These are phyloP conservation scores for Netelia melanura DNA, from an alignment of 2,888 invertebrate genomes.

Conservation along the genomic window DNA sequence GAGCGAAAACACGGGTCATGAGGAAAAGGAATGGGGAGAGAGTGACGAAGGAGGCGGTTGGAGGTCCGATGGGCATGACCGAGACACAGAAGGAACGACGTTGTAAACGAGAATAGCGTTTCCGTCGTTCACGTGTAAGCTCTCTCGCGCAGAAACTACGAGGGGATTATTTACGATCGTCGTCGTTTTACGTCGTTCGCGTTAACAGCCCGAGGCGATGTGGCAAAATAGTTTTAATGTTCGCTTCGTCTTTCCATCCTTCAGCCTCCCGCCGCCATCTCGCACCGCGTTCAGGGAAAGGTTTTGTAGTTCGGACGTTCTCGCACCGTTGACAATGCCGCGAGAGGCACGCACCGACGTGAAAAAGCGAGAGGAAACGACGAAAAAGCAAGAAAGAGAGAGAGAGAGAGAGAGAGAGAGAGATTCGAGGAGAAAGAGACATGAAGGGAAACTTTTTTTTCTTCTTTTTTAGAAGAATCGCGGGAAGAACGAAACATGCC, in stretches of 20 bases:
- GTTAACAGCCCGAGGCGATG: slow-evolving; percentile 35
- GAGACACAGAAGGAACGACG: not conserved
- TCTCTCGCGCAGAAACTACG: slow-evolving; percentile 11
- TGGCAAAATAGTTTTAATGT: slow-evolving; percentile 37
- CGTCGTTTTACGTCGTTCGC: slow-evolving; percentile 54
- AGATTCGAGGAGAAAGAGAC: not conserved
- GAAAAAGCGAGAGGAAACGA: not conserved
- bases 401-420: not conserved
- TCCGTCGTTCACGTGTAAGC: slow-evolving; percentile 6
- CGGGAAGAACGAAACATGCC: slow-evolving; percentile 1
- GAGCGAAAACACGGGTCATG: not conserved
- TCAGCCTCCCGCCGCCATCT: not conserved
- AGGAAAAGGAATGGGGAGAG: not conserved
- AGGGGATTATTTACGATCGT: slow-evolving; percentile 56
- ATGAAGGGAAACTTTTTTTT: not conserved
- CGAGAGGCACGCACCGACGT: no score
- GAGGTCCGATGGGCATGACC: no score
- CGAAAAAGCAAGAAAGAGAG: not conserved
- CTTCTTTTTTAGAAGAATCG: slow-evolving; percentile 8
- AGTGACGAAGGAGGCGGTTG: not conserved
- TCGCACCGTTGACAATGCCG: not conserved
- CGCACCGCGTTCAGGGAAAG: not conserved
- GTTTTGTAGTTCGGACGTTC: not conserved
- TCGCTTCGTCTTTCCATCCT: not conserved
- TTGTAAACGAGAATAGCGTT: slow-evolving; percentile 17